A percentile compares a stretch with the other conserved stretches of the same genome.
These are phyloP conservation scores for Furcifer pardalis DNA, from an alignment of 2,797 vertebrate genomes.

Conservation along the genomic window DNA sequence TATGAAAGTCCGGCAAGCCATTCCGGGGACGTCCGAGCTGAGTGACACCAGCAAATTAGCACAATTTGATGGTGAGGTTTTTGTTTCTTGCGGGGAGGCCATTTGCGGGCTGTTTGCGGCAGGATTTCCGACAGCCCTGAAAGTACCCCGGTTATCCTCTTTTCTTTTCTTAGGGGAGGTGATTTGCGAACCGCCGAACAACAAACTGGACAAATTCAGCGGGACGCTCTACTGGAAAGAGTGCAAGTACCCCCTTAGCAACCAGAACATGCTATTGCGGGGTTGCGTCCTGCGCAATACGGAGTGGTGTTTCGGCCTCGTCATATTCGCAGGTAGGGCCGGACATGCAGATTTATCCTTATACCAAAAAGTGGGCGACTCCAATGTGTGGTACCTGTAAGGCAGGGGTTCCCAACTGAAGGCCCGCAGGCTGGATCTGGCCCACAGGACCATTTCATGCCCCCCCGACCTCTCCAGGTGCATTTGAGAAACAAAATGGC, in stretches of 20 bases:
- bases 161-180: constrained; percentile 82
- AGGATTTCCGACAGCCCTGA: too few relatives aligned
- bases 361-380: neutral
- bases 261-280: constrained; percentile 92
- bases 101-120: neutral
- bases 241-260: constrained; percentile 86
- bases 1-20: constrained; percentile 94
- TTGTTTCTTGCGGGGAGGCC: too few relatives aligned
- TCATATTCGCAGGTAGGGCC: constrained; percentile 89
- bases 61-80: constrained; percentile 87
- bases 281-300: constrained; percentile 94
- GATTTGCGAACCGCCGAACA: constrained; percentile 93
- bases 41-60: constrained; percentile 86
- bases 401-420: too few relatives aligned
- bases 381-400: too few relatives aligned
- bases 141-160: neutral
- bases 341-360: neutral
- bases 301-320: constrained; percentile 92
- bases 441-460: too few relatives aligned
- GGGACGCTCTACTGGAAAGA: constrained; percentile 90
- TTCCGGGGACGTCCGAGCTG: constrained; percentile 86
- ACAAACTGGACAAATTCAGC: constrained; percentile 92
- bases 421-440: too few relatives aligned
- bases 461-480: too few relatives aligned
- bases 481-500: too few relatives aligned